phyloP scores from a whole-genome alignment of 2,797 vertebrate genomes.

The Halcyon chelicuti region DNA sequence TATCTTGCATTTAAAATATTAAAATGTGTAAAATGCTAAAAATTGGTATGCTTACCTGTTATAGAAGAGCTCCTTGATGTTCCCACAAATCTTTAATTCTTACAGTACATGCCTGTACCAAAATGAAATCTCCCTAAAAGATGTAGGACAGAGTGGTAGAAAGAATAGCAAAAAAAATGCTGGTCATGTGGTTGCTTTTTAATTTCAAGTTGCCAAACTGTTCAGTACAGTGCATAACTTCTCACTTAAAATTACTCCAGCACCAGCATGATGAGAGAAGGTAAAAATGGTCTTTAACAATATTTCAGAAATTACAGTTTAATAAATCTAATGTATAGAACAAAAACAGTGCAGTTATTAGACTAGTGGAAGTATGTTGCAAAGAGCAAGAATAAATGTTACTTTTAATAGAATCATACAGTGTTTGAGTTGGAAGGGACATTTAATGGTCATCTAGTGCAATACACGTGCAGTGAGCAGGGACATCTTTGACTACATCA shows the following conservation, averaged over 20 bases:
- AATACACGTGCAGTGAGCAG: too few species aligned
- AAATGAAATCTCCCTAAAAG: neutral
- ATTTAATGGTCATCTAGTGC: too few species aligned
- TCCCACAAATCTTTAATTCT: neutral
- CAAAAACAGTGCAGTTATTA: neutral
- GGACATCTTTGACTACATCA: too few species aligned
- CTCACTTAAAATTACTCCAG: neutral
- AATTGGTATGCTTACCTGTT: neutral
- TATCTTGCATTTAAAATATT: neutral
- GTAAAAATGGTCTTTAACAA: neutral
- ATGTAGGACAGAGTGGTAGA: neutral
- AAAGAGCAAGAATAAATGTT: neutral
- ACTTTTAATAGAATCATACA: neutral
- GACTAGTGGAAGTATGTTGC: neutral
- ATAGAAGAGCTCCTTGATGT: neutral
- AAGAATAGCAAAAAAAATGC: neutral
- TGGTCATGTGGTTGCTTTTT: fast-evolving
- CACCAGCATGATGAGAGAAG: neutral
- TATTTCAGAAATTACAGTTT: neutral
- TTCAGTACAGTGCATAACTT: neutral
- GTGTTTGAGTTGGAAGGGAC: too few species aligned
- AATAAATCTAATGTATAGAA: neutral
- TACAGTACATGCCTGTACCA: neutral
- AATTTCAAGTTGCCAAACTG: neutral
- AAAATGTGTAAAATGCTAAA: neutral